Conservation (phyloP, 2,888 invertebrate genomes). For the Drosophila paranaensis region DNA sequence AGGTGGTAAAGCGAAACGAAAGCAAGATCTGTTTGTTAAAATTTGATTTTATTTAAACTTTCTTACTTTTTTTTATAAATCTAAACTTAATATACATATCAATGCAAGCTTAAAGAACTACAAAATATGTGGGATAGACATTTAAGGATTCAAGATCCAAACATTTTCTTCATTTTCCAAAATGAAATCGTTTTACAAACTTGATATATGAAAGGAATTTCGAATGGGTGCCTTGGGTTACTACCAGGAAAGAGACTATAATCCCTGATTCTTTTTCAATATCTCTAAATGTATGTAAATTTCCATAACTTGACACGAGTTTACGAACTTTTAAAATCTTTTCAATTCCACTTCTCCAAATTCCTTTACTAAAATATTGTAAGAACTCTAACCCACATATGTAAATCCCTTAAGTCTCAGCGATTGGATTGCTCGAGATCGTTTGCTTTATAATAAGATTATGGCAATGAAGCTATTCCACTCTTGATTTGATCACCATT, state of each 20-base stretch:
- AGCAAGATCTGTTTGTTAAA: constrained; percentile 14
- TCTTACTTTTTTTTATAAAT: constrained; percentile 11
- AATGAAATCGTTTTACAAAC: not conserved
- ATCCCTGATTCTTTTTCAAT: not conserved
- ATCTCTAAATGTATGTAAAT: not conserved
- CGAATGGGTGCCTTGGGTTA: not conserved
- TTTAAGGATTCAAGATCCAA: constrained; percentile 2
- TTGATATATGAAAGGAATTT: not conserved
- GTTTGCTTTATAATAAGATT: constrained; percentile 7
- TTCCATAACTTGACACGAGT: not conserved
- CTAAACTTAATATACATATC: constrained; percentile 39
- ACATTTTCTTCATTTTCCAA: not conserved
- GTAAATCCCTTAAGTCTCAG: not conserved
- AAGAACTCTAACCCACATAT: not conserved
- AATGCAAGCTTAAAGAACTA: constrained; percentile 27
- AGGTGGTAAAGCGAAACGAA: constrained; percentile 15
- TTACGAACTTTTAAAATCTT: not conserved
- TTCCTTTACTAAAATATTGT: not conserved
- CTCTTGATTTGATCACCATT: constrained; percentile 14
- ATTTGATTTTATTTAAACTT: not conserved
- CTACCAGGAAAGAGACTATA: not conserved
- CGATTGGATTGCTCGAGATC: constrained; percentile 9
- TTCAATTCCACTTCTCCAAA: not conserved
- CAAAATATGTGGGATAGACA: constrained; percentile 9
- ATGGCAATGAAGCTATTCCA: constrained; percentile 4